Evolutionary conservation across 2,888 invertebrate species (phyloP).

Genomic region (Vannuccia rotundouncinata): DNA sequence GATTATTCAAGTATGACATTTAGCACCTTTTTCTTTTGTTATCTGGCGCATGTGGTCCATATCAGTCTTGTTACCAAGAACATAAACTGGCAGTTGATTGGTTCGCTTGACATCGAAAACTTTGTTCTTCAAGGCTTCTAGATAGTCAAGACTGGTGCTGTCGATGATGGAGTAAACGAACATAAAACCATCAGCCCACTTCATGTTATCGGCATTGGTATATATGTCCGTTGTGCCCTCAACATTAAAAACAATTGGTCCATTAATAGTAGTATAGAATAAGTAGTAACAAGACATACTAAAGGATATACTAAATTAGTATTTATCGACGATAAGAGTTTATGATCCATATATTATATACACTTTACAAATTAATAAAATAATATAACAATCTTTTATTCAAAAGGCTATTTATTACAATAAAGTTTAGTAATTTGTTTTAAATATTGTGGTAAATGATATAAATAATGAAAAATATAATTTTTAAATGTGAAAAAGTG

Average conservation of each 20-base stretch:
- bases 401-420: too few species aligned
- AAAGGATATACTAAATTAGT: background rate
- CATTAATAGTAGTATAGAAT: background rate
- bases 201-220: constrained; percentile 46
- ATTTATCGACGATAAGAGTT: too few species aligned
- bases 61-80: constrained; percentile 51
- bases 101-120: constrained; percentile 48
- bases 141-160: constrained; percentile 46
- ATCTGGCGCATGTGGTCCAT: constrained; percentile 49
- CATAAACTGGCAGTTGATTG: constrained; percentile 46
- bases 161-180: constrained; percentile 49
- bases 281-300: background rate
- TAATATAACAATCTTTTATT: too few species aligned
- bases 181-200: constrained; percentile 51
- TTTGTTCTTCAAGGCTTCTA: constrained; percentile 45
- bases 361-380: too few species aligned
- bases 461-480: too few species aligned
- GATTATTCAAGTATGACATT: too few species aligned
- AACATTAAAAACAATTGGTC: background rate
- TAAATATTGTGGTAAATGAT: too few species aligned
- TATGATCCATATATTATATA: too few species aligned
- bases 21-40: constrained; percentile 49
- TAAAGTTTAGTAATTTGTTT: too few species aligned
- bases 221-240: background rate
- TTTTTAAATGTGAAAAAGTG: too few species aligned